These are phyloP conservation scores for Lophura nycthemera DNA, from an alignment of 2,113 vertebrate species.

Conservation along the genomic window DNA sequence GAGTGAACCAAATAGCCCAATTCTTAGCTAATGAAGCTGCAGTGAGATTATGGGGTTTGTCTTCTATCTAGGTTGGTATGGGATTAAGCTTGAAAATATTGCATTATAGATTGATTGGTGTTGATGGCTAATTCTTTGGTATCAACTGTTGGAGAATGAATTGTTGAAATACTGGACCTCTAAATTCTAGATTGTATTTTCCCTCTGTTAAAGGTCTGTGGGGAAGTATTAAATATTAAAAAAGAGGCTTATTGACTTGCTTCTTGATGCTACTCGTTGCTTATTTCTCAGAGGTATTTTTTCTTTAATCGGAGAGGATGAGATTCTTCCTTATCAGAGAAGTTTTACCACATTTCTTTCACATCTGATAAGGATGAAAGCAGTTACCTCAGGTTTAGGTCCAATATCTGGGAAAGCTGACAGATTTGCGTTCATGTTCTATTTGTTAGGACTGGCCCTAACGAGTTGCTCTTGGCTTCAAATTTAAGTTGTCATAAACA, in stretches of 20 bases:
- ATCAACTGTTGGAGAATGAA: neutral
- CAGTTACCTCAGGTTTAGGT: conserved; percentile 28
- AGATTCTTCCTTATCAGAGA: neutral
- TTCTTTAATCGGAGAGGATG: neutral
- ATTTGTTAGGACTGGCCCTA: conserved; percentile 58
- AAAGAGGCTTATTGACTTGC: neutral
- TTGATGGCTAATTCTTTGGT: neutral
- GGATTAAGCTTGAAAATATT: neutral
- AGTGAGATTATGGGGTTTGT: neutral
- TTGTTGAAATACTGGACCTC: neutral
- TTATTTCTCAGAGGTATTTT: conserved; percentile 1
- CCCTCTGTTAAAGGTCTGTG: neutral
- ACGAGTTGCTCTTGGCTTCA: conserved; percentile 68
- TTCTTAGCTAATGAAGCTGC: neutral
- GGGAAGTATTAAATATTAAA: conserved; percentile 38
- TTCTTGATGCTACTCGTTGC: neutral
- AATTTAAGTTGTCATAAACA: conserved; percentile 66
- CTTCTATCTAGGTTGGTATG: neutral
- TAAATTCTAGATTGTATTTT: neutral
- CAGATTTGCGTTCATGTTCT: conserved; percentile 53
- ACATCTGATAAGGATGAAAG: neutral
- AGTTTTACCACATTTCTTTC: neutral
- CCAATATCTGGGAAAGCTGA: conserved; percentile 45
- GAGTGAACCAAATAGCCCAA: neutral
- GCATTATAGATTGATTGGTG: neutral